A percentile compares a stretch with the other conserved stretches of the same genome.
Evolutionary conservation across 2,113 vertebrate species (phyloP).

Genomic region (Ceyx margarethae): DNA sequence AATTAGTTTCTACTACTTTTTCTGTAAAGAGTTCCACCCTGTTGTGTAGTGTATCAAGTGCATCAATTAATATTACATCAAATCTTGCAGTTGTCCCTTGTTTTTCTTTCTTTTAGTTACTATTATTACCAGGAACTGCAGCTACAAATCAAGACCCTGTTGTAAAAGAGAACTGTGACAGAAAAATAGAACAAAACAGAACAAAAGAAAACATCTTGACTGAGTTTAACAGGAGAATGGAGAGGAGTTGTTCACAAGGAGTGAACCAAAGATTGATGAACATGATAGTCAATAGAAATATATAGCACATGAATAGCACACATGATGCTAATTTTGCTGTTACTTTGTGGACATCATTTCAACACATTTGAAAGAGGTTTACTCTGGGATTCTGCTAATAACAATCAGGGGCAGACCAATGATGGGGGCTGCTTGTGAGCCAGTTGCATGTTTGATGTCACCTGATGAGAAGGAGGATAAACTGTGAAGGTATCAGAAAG

Average conservation of each 20-base stretch:
- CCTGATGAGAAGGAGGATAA: neutral
- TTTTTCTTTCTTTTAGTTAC: neutral
- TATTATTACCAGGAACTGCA: neutral
- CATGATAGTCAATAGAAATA: neutral
- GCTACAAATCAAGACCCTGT: neutral
- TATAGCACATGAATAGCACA: neutral
- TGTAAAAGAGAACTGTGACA: neutral
- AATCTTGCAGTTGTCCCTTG: neutral
- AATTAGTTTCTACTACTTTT: neutral
- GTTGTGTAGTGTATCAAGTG: neutral
- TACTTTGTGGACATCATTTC: neutral
- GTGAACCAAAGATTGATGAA: neutral
- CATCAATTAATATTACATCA: neutral
- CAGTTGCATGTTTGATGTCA: neutral
- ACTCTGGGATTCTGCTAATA: neutral
- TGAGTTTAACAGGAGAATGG: neutral
- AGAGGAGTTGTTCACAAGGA: neutral
- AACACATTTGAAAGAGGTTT: neutral
- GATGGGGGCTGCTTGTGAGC: neutral
- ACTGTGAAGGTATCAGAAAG: neutral
- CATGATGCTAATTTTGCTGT: neutral
- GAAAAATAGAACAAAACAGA: neutral
- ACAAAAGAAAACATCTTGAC: neutral
- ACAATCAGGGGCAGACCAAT: neutral
- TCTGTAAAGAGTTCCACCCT: neutral